Percentiles rank a stretch among this genome's conserved stretches.
Evolutionary conservation across 2,888 invertebrate genomes (phyloP).

Genomic region (Elegia similella): DNA sequence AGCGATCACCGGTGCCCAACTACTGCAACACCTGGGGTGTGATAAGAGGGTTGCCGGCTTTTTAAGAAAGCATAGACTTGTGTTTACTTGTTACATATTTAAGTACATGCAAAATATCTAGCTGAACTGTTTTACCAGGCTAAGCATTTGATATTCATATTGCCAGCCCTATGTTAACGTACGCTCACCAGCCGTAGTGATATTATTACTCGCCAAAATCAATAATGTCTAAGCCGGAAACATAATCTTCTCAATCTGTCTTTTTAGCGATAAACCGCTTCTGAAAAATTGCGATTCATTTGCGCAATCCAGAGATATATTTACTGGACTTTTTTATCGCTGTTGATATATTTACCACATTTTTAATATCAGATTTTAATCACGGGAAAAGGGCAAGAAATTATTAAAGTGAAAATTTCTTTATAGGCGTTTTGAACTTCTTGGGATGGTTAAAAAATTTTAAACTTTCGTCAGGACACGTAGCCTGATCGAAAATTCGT

Average conservation of each 20-base stretch:
- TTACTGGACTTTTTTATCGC: neutral
- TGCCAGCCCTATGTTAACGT: neutral
- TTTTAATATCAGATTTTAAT: too few species aligned
- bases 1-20: too few species aligned
- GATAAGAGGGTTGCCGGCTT: too few species aligned
- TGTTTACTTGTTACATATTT: too few species aligned
- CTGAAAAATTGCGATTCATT: constrained; percentile 1
- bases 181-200: neutral
- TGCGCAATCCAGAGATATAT: neutral
- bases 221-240: neutral
- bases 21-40: too few species aligned
- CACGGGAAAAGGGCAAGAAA: too few species aligned
- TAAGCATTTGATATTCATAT: neutral
- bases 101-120: neutral
- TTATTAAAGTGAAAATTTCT: neutral
- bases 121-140: neutral
- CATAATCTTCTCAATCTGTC: constrained; percentile 3
- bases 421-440: neutral
- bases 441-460: too few species aligned
- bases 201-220: neutral
- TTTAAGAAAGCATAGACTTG: too few species aligned
- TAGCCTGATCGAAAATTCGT: too few species aligned
- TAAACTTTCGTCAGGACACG: too few species aligned
- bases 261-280: constrained; percentile 6
- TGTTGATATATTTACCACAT: too few species aligned